These are phyloP conservation scores for Steinernema hermaphroditum DNA, from an alignment of 2,888 invertebrate species.

Conservation along the genomic window DNA sequence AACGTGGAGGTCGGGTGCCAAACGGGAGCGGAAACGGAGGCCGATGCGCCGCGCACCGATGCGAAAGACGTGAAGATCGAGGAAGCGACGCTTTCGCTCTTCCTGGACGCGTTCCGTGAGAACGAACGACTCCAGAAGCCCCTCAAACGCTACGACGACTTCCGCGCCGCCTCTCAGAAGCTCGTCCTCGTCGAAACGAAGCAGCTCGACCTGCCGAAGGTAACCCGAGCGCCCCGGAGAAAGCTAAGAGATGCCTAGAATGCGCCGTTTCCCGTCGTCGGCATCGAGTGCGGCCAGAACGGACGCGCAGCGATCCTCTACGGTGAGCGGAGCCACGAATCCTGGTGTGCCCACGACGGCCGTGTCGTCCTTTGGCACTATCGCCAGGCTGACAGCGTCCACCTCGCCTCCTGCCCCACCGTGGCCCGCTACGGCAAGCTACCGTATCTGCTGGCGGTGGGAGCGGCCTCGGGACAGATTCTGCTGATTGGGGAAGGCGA, in stretches of 20 bases:
- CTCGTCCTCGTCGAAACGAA: conserved; percentile 22
- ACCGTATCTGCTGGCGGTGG: conserved; percentile 45
- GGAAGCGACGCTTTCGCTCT: neutral
- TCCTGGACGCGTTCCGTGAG: neutral
- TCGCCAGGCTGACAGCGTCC: conserved; percentile 31
- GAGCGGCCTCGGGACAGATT: conserved; percentile 42
- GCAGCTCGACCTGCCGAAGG: conserved; percentile 21
- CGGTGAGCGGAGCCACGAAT: conserved; percentile 42
- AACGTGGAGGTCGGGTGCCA: conserved; percentile 5
- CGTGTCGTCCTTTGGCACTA: conserved; percentile 36
- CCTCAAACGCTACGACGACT: neutral
- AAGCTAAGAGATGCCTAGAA: too few species aligned
- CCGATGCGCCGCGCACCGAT: neutral
- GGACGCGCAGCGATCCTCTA: conserved; percentile 40
- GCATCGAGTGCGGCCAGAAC: conserved; percentile 36
- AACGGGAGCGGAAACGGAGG: neutral
- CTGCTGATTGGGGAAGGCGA: conserved; percentile 32
- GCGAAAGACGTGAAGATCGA: neutral
- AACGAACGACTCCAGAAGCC: neutral
- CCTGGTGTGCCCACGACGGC: conserved; percentile 45
- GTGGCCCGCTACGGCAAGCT: conserved; percentile 40
- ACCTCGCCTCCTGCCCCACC: conserved; percentile 43
- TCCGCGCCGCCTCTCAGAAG: conserved; percentile 25
- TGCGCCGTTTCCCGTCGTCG: conserved; percentile 29
- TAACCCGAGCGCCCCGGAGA: too few species aligned